Base-by-base conservation (phyloP, 1,140 invertebrate genomes). In the Drosophila prosaltans region DNA sequence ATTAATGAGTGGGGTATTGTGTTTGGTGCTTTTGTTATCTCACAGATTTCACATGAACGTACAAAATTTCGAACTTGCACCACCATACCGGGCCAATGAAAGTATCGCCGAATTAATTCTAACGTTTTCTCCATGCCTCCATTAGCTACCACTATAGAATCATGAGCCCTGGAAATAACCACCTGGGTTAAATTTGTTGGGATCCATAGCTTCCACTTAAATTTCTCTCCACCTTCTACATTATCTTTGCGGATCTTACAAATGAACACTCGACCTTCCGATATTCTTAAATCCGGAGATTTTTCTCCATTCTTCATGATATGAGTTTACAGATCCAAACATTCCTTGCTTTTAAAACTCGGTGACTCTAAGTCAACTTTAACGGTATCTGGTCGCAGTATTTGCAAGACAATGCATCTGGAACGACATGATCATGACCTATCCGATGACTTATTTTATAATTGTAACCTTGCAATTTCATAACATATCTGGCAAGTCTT, bases 341-440 rank as follows among this genome's bases (percentile, higher is more conserved):
- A 45, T 11, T 45, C 43, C 6, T 45, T 2, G 43, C 21, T 16
- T 45, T 45, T 2, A 45, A 45, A 45, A 45, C 43, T n/a, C 21
- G 43, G 43, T 1, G 43, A 45, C 21, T n/a, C 21, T 45, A 45
- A 45, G 21, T 45, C 43, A 6, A 45, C 43, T 16, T 11, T n/a
- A n/a, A 45, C 11, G 43, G 43, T 16, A 6, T 66, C 28, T 51
- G 48, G 40, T 66, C 57, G 2, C 65, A 51, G 39, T 66, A 51
- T 11, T 32, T 55, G 24, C 16, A 0, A 16, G 16, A 16, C 16
- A 16, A 16, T 16, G 16, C 16, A 16, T 16, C 16, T 16, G 16
- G 16, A 16, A 16, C 16, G 16, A 16, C 16, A 16, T 16, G 16
- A 16, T 16, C 16, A 16, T 16, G 16, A 16, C 16, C 16, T 16